Evolutionary conservation across 1,140 invertebrate genomes (phyloP), one percentile per base, ranked within the genome.

Genomic region (Bombus consobrinus): DNA sequence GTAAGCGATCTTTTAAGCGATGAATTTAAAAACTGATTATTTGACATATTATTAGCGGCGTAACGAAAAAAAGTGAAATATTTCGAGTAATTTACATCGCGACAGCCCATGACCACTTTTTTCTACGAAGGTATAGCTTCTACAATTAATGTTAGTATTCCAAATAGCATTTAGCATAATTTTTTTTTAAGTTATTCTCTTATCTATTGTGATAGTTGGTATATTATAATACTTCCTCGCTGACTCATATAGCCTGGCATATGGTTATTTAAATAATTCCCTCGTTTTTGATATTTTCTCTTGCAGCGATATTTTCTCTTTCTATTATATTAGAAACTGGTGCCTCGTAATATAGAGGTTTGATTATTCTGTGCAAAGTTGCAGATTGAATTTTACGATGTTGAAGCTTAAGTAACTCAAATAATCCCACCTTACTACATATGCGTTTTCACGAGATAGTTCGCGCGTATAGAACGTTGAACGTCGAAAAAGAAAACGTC

Each of bases 401-500:
- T n/a, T 5, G 25, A 62, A 62, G 22, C 59, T 28, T 28, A 13
- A 62, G 28, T 62, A 62, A 62, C 12, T 62, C 28, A 9, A 62
- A 59, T 59, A 59, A n/a, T 53, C 47, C 18, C 47, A 53, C 28
- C 28, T 62, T 62, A n/a, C 59, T 62, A n/a, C n/a, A 3, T 53
- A 8, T 22, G 22, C 15, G 64, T 80, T 25, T 25, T 34, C 64
- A 32, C 43, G 66, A 41, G 41, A 68, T 68, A 18, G 32, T 68
- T 68, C 5, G 69, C 25, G 25, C 18, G 47, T 53, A 53, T 53
- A 53, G 18, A 53, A 53, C 47, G 32, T 37, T 2, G 34, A 22
- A 28, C n/a, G 71, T 22, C 1, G 41, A 34, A 12, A 69, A 83
- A 37, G 37, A 41, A 78, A 77, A n/a, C 5, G 81, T 82, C 80